Conservation (phyloP, 1,140 invertebrate species). For the Leptinotarsa undecemlineata region DNA sequence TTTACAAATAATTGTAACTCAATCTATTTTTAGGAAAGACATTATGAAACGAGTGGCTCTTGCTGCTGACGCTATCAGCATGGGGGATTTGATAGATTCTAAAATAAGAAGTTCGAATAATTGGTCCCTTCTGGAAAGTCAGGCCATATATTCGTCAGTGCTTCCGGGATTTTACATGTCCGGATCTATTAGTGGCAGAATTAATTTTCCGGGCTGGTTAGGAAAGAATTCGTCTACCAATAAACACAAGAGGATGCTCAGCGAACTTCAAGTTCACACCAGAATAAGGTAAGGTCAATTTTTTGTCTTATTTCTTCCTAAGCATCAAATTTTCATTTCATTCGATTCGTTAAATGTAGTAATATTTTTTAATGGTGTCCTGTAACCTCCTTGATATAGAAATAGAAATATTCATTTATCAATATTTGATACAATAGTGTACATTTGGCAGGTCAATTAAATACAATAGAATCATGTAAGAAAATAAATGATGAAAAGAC, state of each 20-base stretch:
- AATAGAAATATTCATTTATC: no score
- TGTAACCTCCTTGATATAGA: no score
- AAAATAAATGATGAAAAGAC: no score
- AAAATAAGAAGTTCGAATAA: slow-evolving; percentile 75
- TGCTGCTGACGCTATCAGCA: slow-evolving; percentile 81
- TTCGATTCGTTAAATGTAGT: no score
- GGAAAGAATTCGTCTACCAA: slow-evolving; percentile 88
- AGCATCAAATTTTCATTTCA: no score
- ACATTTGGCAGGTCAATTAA: no score
- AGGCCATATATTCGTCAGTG: slow-evolving; percentile 90
- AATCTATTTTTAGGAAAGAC: slow-evolving; percentile 50
- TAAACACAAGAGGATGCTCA: slow-evolving; percentile 81
- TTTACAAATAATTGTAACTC: neutral
- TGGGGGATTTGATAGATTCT: slow-evolving; percentile 85
- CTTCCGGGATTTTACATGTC: slow-evolving; percentile 85
- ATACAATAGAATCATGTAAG: no score
- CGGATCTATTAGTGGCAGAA: slow-evolving; percentile 70
- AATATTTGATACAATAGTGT: no score
- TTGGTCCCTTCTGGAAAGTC: slow-evolving; percentile 89
- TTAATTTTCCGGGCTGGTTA: slow-evolving; percentile 93
- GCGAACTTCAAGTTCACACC: slow-evolving; percentile 83
- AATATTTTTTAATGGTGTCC: no score
- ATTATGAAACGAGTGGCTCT: slow-evolving; percentile 71
- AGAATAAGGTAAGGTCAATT: slow-evolving; percentile 65
- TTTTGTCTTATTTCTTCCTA: no score